phyloP scores from a whole-genome alignment of 2,797 vertebrate genomes.

The Limosa lapponica region DNA sequence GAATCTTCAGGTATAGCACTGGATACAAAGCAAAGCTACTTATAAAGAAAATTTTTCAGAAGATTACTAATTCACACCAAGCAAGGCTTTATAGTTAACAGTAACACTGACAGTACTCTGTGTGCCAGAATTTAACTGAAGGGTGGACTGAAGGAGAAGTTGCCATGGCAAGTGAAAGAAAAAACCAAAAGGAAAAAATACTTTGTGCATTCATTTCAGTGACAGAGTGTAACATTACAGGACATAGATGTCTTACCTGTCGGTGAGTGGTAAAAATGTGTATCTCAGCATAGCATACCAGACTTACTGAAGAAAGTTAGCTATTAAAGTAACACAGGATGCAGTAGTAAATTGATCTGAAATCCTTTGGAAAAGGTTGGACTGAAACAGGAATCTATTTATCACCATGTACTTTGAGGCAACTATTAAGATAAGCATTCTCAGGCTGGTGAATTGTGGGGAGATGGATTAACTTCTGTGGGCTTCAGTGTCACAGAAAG shows the following conservation, averaged over 20 bases:
- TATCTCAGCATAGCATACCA: not conserved
- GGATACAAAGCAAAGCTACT: not conserved
- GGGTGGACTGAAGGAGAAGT: not conserved
- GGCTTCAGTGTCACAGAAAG: not conserved
- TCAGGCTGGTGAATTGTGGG: not conserved
- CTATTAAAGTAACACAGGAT: not conserved
- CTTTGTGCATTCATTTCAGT: not conserved
- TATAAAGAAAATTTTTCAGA: not conserved
- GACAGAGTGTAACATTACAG: not conserved
- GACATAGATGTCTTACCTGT: not conserved
- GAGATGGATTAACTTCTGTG: not conserved
- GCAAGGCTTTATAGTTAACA: not conserved
- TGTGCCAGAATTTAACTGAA: not conserved
- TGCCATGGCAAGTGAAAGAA: not conserved
- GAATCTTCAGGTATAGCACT: not conserved
- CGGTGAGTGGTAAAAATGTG: not conserved
- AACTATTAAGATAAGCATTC: not conserved
- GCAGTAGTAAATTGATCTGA: not conserved
- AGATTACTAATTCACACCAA: not conserved
- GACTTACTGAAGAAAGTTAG: not conserved
- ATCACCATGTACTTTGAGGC: not conserved
- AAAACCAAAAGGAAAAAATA: not conserved
- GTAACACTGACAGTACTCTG: not conserved
- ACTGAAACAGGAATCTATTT: not conserved
- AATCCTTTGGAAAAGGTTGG: not conserved